Base-by-base conservation (phyloP, 2,797 vertebrate genomes). In the Fistularia tabacaria region DNA sequence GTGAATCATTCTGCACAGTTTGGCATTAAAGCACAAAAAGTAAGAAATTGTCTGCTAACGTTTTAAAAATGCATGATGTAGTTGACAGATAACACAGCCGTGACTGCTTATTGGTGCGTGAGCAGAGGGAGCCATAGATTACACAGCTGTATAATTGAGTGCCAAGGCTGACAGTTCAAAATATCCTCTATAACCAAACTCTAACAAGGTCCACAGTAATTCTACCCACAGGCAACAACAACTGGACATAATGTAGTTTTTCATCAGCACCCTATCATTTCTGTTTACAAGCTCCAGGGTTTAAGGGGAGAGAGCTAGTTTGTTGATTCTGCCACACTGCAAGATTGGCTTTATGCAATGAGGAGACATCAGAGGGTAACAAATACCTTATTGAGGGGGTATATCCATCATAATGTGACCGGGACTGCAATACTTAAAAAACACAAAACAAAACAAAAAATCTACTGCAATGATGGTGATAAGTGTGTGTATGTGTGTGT, bases 151-250 rank as follows among this genome's bases (percentile, higher is more conserved):
- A 77, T 82, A 85, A 87, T 83, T 80, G 74, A 83, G 82, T 79
- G 74, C 79, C 80, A 68, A 59, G 65, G 46, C 69, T 82, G 80
- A 64, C 67, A 74, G 66, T 84, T 81, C 49, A 74, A 82, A 85
- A 84, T 69, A 60, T 58, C 73, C 77, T 71, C 73, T 68, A 58
- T 67, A 79, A 64, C 74, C 71, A 76, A 77, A 82, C 70, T 63
- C 74, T 80, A 86, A 85, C 78, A 71, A 76, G 76, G 71, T 80
- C 72, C 69, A 59, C 62, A 47, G 77, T 78, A 84, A 83, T 82
- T 82, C 77, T 38, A 76, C 66, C 80, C 77, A 48, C 59, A 69
- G 82, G 83, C 76, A 77, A 61, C 71, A 66, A 57, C 62, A 55
- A 65, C 72, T 71, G 73, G 71, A 85, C 63, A 59, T 69, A 80